phyloP scores from a whole-genome alignment of 2,113 vertebrate species.

The Acrocephalus kingi region DNA sequence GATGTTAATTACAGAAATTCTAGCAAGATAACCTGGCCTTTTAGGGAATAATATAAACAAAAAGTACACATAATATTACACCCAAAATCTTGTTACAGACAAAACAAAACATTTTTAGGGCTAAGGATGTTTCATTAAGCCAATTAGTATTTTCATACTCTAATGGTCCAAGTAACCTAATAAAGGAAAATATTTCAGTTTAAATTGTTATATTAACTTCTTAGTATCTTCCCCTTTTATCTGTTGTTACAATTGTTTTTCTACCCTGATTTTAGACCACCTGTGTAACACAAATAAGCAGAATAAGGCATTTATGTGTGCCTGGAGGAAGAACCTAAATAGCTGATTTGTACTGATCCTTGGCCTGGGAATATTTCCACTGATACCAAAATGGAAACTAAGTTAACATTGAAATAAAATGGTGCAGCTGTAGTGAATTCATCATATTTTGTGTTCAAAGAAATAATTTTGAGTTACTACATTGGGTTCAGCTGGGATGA shows the following conservation, averaged over 20 bases:
- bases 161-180: not conserved
- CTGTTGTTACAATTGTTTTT: not conserved
- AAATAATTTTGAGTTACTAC: not conserved
- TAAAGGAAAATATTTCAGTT: not conserved
- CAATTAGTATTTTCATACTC: not conserved
- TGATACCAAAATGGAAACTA: not conserved
- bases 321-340: not conserved
- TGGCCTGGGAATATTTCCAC: not conserved
- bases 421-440: not conserved
- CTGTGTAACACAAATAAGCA: not conserved
- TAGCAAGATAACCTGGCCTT: not conserved
- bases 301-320: not conserved
- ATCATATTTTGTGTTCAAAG: not conserved
- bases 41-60: not conserved
- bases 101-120: not conserved
- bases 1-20: not conserved
- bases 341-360: not conserved
- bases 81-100: not conserved
- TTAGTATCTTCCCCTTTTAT: not conserved
- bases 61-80: not conserved
- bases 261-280: not conserved
- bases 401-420: not conserved
- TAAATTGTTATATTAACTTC: not conserved
- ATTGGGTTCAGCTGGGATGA: not conserved
- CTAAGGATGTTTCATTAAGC: not conserved